Conservation (phyloP, 2,797 vertebrate species). For the Tinamus major region DNA sequence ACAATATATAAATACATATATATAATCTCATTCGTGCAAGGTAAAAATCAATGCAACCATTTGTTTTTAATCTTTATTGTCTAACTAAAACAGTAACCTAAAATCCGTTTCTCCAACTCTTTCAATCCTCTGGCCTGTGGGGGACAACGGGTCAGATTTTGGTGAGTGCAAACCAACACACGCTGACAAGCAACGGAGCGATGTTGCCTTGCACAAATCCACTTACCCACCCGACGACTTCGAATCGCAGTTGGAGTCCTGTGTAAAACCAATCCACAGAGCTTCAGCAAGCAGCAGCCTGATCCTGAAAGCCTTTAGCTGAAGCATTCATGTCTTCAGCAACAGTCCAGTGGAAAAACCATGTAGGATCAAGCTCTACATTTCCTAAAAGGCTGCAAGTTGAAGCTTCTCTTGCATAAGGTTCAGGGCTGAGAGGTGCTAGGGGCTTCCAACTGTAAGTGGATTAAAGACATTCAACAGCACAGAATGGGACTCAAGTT, state of each 20-base stretch:
- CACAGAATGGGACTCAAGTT: neutral
- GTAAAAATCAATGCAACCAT: neutral
- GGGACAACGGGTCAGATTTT: neutral
- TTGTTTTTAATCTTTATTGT: constrained; percentile 23
- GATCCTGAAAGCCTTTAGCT: neutral
- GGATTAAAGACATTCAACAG: neutral
- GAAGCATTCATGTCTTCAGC: neutral
- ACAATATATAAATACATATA: constrained; percentile 19
- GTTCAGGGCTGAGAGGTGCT: neutral
- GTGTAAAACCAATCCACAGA: neutral
- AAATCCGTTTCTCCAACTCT: neutral
- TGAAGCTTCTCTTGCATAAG: accelerated
- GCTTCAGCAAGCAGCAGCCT: neutral
- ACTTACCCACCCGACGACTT: neutral
- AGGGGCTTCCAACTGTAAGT: neutral
- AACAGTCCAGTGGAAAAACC: neutral
- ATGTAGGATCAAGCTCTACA: neutral
- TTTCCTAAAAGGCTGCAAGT: neutral
- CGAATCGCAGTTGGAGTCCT: neutral
- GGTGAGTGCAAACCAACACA: neutral
- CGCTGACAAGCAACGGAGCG: neutral
- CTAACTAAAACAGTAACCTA: neutral
- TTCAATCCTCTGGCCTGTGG: accelerated
- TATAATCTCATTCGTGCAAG: constrained; percentile 44
- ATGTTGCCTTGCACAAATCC: neutral